Evolutionary conservation across 2,888 invertebrate species (phyloP).

Genomic region (Vannuccia rotundouncinata): DNA sequence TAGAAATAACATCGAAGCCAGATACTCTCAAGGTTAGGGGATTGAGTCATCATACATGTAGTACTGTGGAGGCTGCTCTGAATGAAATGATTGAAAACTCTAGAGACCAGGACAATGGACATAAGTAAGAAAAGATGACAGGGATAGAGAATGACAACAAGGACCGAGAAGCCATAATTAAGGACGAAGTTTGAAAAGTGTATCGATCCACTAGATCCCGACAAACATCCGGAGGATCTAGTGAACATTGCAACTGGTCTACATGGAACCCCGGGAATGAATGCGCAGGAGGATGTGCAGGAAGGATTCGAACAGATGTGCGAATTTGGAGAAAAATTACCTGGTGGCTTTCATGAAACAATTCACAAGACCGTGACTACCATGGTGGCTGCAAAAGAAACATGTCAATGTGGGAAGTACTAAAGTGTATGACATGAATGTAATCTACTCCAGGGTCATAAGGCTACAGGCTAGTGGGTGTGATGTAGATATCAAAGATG

Average conservation of each 20-base stretch:
- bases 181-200: constrained; percentile 22
- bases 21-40: too few relatives aligned
- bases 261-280: constrained; percentile 8
- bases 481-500: constrained; percentile 18
- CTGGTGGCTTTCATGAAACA: constrained; percentile 15
- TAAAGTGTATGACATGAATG: constrained; percentile 3
- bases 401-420: constrained; percentile 20
- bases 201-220: constrained; percentile 30
- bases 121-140: too few relatives aligned
- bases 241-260: constrained; percentile 25
- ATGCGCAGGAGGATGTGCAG: constrained; percentile 6
- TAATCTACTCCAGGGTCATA: constrained; percentile 33
- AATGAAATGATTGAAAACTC: too few relatives aligned
- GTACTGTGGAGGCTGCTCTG: too few relatives aligned
- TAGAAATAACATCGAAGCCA: too few relatives aligned
- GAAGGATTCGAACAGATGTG: constrained; percentile 22
- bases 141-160: too few relatives aligned
- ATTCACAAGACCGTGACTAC: constrained; percentile 23
- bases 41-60: too few relatives aligned
- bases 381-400: constrained; percentile 27
- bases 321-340: constrained; percentile 27
- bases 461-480: constrained; percentile 26
- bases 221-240: constrained; percentile 21
- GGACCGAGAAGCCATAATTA: too few relatives aligned
- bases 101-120: too few relatives aligned